Percentiles rank a stretch among this genome's conserved stretches.
phyloP scores from a whole-genome alignment of 2,797 vertebrate species.

The Odontamblyopus lacepedii region DNA sequence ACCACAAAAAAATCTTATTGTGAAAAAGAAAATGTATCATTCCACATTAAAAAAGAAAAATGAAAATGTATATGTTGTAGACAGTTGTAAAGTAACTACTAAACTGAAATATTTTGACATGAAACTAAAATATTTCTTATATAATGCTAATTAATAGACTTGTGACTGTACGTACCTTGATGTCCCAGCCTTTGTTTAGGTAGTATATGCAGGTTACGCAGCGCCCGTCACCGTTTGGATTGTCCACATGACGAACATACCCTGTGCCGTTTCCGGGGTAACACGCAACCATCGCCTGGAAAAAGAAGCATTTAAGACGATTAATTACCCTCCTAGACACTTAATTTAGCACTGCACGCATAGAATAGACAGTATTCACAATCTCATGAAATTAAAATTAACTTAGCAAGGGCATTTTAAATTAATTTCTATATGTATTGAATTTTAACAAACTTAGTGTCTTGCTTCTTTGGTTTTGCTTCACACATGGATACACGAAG shows the following conservation, averaged over 20 bases:
- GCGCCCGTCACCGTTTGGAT: constrained; percentile 93
- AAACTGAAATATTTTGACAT: too few relatives aligned
- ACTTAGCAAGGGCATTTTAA: background rate
- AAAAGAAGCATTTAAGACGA: constrained; percentile 27
- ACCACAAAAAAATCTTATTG: too few relatives aligned
- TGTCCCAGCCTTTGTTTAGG: constrained; percentile 95
- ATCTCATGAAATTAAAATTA: background rate
- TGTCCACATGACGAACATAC: constrained; percentile 95
- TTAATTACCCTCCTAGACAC: constrained; percentile 24
- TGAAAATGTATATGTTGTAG: too few relatives aligned
- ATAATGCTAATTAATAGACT: too few relatives aligned
- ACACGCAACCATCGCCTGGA: constrained; percentile 95
- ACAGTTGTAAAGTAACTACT: too few relatives aligned
- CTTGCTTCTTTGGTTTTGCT: constrained; percentile 10
- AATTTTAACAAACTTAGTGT: constrained; percentile 1
- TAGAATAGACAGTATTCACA: background rate
- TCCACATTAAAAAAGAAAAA: too few relatives aligned
- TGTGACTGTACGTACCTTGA: constrained; percentile 79
- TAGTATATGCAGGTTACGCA: constrained; percentile 98
- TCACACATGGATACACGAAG: constrained; percentile 3
- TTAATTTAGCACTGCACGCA: background rate
- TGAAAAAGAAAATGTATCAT: too few relatives aligned
- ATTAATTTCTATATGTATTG: background rate
- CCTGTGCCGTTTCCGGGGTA: constrained; percentile 94
- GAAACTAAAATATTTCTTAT: too few relatives aligned